These are phyloP conservation scores for Cavia aperea DNA, from an alignment of 2,113 vertebrate species.

Conservation along the genomic window DNA sequence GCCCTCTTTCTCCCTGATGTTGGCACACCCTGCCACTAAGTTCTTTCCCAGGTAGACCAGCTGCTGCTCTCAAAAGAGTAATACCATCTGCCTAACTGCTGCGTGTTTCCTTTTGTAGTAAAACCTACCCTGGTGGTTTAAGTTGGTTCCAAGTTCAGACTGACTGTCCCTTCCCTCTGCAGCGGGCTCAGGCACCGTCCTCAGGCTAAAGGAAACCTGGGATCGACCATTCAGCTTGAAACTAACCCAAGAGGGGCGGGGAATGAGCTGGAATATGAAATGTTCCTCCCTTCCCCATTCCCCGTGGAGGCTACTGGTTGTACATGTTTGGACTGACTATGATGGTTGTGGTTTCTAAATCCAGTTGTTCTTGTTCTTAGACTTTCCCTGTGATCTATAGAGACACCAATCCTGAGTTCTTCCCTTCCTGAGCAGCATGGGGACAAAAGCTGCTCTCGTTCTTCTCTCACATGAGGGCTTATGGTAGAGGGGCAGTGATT, in stretches of 20 bases:
- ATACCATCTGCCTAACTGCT: not conserved
- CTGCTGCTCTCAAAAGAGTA: slow-evolving; percentile 5
- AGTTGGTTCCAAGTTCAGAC: not conserved
- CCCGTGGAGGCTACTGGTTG: not conserved
- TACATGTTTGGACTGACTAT: not conserved
- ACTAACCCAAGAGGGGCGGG: not conserved
- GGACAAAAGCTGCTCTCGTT: not conserved
- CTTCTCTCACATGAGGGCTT: not conserved
- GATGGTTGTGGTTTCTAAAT: slow-evolving; percentile 30
- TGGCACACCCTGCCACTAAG: not conserved
- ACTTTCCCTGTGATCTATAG: not conserved
- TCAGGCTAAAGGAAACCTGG: not conserved
- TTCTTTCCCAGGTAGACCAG: slow-evolving; percentile 35
- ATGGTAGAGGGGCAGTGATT: not conserved
- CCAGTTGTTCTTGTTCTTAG: slow-evolving; percentile 9
- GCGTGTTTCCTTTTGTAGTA: slow-evolving; percentile 31
- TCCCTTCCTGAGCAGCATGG: not conserved
- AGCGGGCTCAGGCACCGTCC: not conserved
- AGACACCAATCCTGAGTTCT: not conserved
- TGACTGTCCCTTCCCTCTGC: not conserved
- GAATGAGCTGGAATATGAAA: not conserved
- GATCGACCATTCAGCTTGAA: not conserved
- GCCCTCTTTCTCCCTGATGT: not conserved
- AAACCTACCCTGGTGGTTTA: not conserved
- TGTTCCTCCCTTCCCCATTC: not conserved